Conservation (phyloP, 2,113 vertebrate genomes). For the Pavo muticus region DNA sequence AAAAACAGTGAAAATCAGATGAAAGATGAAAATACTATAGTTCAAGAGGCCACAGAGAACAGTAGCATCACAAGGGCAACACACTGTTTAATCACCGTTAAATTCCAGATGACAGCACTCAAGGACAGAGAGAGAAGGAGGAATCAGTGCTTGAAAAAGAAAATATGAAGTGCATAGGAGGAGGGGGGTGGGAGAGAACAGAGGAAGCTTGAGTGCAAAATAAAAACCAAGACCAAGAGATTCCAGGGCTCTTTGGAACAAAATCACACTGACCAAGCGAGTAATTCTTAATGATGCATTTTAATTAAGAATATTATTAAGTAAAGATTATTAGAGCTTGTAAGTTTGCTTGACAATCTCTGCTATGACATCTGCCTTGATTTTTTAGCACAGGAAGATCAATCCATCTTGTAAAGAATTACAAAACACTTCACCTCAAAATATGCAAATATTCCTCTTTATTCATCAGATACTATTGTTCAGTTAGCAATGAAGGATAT, state of each 20-base stretch:
- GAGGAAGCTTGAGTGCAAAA: not conserved
- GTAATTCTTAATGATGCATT: not conserved
- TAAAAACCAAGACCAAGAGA: not conserved
- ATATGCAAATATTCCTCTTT: not conserved
- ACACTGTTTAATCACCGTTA: conserved; percentile 66
- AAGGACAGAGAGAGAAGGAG: conserved; percentile 60
- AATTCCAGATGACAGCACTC: conserved; percentile 73
- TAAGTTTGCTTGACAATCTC: not conserved
- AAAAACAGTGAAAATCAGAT: conserved; percentile 37
- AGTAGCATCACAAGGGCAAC: conserved; percentile 51
- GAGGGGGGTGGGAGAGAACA: not conserved
- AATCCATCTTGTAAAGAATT: not conserved
- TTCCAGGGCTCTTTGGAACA: not conserved
- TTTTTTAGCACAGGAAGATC: not conserved
- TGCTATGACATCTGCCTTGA: not conserved
- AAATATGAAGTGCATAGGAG: conserved; percentile 31
- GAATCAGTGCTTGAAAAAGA: conserved; percentile 56
- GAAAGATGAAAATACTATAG: conserved; percentile 56
- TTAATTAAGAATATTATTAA: not conserved
- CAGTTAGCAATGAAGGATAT: not conserved
- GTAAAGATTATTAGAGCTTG: not conserved
- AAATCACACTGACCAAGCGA: not conserved
- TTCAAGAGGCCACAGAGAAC: conserved; percentile 58
- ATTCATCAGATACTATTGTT: not conserved
- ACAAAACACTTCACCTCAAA: not conserved